A percentile compares a stretch with the other conserved stretches of the same genome.
Conservation (phyloP, 2,888 invertebrate species). For the Geophilus truncorum region DNA sequence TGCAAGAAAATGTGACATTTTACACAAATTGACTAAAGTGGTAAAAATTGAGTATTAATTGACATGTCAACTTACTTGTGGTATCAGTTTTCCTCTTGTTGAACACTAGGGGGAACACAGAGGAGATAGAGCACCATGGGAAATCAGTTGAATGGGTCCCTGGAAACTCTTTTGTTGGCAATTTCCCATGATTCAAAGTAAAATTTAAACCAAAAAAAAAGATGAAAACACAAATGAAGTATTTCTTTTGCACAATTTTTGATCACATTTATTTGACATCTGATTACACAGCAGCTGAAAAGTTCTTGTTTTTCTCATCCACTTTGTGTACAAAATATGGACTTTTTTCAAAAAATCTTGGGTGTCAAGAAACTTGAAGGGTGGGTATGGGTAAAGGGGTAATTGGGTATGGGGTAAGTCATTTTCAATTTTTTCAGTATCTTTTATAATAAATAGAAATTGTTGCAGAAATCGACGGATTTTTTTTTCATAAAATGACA, state of each 20-base stretch:
- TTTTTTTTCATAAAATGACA: background rate
- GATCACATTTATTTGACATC: slow-evolving; percentile 27
- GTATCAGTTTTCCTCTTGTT: background rate
- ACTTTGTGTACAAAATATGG: slow-evolving; percentile 23
- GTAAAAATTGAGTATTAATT: background rate
- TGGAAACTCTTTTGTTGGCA: background rate
- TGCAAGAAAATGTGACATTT: too few species aligned
- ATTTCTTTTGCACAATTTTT: slow-evolving; percentile 17
- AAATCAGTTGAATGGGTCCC: background rate
- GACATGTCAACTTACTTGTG: background rate
- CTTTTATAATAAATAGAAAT: slow-evolving; percentile 13
- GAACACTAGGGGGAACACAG: background rate
- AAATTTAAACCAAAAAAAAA: background rate
- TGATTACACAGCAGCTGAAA: slow-evolving; percentile 27
- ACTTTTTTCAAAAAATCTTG: background rate
- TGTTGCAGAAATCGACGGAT: slow-evolving; percentile 27
- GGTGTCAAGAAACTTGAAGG: background rate
- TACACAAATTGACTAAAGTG: too few species aligned
- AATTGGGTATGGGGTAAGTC: too few species aligned
- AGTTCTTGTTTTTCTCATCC: slow-evolving; percentile 7
- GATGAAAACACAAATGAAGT: background rate
- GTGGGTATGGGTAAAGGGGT: background rate
- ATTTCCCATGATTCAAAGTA: background rate
- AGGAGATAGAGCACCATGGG: background rate
- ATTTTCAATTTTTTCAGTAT: background rate